A percentile compares a stretch with the other conserved stretches of the same genome.
Evolutionary conservation across 2,888 invertebrate genomes (phyloP).

Genomic region (Polylopha cassiicola): DNA sequence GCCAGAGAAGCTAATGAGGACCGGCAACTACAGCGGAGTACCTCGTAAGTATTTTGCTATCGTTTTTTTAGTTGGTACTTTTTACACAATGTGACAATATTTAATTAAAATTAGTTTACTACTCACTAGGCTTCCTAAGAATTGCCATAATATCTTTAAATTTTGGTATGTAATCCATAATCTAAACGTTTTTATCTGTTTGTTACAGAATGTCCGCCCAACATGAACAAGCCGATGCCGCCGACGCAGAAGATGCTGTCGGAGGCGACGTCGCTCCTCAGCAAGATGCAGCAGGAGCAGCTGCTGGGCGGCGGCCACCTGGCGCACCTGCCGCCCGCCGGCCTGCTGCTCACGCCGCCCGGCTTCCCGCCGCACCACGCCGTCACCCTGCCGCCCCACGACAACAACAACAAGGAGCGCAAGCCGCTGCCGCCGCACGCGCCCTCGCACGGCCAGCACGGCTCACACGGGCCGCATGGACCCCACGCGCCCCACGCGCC

Average conservation of each 20-base stretch:
- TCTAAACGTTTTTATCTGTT: constrained; percentile 30
- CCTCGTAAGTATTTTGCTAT: constrained; percentile 80
- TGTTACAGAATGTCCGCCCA: constrained; percentile 81
- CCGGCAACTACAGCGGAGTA: constrained; percentile 92
- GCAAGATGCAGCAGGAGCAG: constrained; percentile 84
- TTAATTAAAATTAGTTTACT: too few relatives aligned
- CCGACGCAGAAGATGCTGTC: constrained; percentile 87
- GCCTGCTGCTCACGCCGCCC: constrained; percentile 85
- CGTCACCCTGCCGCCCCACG: constrained; percentile 81
- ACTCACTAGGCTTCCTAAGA: too few relatives aligned
- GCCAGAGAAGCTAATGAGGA: constrained; percentile 97
- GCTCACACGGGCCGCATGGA: constrained; percentile 85
- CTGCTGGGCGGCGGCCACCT: constrained; percentile 77
- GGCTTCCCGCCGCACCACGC: constrained; percentile 86
- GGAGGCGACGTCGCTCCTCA: constrained; percentile 80
- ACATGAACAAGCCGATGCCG: constrained; percentile 85
- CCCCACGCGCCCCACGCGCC: constrained; percentile 78
- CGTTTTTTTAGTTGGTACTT: neutral
- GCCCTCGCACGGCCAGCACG: constrained; percentile 78
- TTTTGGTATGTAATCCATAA: neutral
- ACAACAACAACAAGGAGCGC: constrained; percentile 77
- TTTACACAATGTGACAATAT: too few relatives aligned
- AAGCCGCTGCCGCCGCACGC: constrained; percentile 75
- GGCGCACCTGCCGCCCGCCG: constrained; percentile 72
- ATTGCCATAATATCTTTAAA: neutral